Conservation (phyloP, 2,797 vertebrate species). For the Ara ararauna region DNA sequence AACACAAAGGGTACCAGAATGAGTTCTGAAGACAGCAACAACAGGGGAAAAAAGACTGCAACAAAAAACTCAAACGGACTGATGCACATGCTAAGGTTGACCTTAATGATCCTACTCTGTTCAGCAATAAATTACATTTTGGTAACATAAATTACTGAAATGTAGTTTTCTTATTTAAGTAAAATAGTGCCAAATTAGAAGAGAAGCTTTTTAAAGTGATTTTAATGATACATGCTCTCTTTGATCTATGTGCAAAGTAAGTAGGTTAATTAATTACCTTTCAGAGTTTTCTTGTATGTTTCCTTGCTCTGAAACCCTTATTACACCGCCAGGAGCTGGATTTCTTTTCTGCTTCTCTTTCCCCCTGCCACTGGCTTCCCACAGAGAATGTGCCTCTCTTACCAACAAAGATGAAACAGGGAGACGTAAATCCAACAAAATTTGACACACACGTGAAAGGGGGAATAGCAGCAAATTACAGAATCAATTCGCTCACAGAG, state of each 20-base stretch:
- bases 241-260: background rate
- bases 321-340: background rate
- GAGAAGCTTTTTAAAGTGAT: background rate
- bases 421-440: constrained; percentile 22
- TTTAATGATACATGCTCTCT: background rate
- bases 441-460: background rate
- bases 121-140: background rate
- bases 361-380: background rate
- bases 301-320: background rate
- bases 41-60: background rate
- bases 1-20: background rate
- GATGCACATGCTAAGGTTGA: background rate
- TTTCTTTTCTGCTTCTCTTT: constrained; percentile 4
- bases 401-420: background rate
- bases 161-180: background rate
- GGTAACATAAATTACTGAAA: background rate
- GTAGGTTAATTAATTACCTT: background rate
- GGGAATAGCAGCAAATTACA: constrained; percentile 18
- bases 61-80: background rate
- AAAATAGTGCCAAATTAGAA: background rate
- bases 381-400: background rate
- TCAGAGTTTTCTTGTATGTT: background rate
- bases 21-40: background rate
- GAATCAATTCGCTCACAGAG: background rate
- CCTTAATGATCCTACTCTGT: background rate